Evolutionary conservation across 2,888 invertebrate genomes (phyloP), one percentile per base, ranked within the genome.

Genomic region (Cremastinae sp.): DNA sequence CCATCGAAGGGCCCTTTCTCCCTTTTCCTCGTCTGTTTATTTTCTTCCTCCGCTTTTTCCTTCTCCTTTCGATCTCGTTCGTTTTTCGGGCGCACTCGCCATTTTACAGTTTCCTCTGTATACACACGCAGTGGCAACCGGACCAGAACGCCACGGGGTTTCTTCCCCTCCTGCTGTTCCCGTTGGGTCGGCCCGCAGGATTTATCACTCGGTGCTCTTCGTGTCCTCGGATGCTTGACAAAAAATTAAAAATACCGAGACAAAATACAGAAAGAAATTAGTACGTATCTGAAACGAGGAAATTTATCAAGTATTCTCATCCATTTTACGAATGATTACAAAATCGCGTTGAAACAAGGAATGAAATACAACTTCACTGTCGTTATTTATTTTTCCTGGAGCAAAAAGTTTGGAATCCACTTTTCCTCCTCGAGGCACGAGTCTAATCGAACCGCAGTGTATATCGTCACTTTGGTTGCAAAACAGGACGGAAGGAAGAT

Each of bases 161-260:
- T 28, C 28, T 28, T 5, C 28, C 28, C 28, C 28, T 2, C 28
- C 5, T 5, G 28, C 69, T 62, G 68, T 58, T 73, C 59, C 64
- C 49, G 78, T 70, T 59, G 69, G 59, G 81, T 85, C 82, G 80
- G 5, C 80, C 76, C 78, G 65, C 72, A 78, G 83, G 83, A 88
- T 88, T 87, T 88, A 88, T 88, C 83, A 83, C 83, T 81, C 72
- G 75, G 66, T 79, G 83, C 81, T 86, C 68, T 20, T 37, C 12
- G 51, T 51, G n/a, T 45, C 37, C 51, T 28, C 35, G 39, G 64
- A 69, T 39, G 16, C 12, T 51, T 20, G 43, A 43, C 22, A 58
- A 58, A 43, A 43, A 22, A 8, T n/a, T 20, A 56, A 37, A 59
- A 64, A 64, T 62, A 16, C 58, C 58, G 61, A 47, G 61, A 49